phyloP scores from a whole-genome alignment of 2,113 vertebrate species.

The Pomatorhinus ruficollis region DNA sequence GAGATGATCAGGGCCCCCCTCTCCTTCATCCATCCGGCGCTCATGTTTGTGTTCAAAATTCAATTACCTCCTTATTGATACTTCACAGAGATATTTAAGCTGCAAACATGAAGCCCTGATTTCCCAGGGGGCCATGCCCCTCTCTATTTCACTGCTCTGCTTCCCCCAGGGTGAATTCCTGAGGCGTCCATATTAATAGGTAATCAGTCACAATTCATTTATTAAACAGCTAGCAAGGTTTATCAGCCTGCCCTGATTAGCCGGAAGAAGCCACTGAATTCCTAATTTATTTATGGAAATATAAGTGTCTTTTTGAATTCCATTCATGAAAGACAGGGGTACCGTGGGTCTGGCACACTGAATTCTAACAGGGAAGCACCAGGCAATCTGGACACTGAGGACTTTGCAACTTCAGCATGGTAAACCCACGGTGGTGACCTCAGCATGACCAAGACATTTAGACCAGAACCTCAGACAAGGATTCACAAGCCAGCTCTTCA shows the following conservation, averaged over 20 bases:
- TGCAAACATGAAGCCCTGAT: slow-evolving; percentile 99
- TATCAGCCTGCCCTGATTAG: slow-evolving; percentile 96
- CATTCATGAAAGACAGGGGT: slow-evolving; percentile 73
- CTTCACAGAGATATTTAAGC: slow-evolving; percentile 99
- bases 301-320: slow-evolving; percentile 93
- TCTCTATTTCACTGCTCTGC: slow-evolving; percentile 98
- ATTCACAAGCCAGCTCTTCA: slow-evolving; percentile 60
- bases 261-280: slow-evolving; percentile 97
- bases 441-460: slow-evolving; percentile 18
- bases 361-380: slow-evolving; percentile 68
- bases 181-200: slow-evolving; percentile 99
- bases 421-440: slow-evolving; percentile 4
- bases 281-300: slow-evolving; percentile 99
- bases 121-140: slow-evolving; percentile 98
- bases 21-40: slow-evolving; percentile 87
- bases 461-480: slow-evolving; percentile 49
- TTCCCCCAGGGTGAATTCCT: slow-evolving; percentile 91
- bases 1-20: slow-evolving; percentile 83
- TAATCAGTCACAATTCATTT: slow-evolving; percentile 99
- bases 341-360: slow-evolving; percentile 17
- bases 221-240: slow-evolving; percentile 99
- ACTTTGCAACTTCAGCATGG: slow-evolving; percentile 14
- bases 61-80: slow-evolving; percentile 99
- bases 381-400: not conserved
- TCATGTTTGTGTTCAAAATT: slow-evolving; percentile 99